Evolutionary conservation across 2,888 invertebrate genomes (phyloP).

Genomic region (Nipponacmea schrenckii): DNA sequence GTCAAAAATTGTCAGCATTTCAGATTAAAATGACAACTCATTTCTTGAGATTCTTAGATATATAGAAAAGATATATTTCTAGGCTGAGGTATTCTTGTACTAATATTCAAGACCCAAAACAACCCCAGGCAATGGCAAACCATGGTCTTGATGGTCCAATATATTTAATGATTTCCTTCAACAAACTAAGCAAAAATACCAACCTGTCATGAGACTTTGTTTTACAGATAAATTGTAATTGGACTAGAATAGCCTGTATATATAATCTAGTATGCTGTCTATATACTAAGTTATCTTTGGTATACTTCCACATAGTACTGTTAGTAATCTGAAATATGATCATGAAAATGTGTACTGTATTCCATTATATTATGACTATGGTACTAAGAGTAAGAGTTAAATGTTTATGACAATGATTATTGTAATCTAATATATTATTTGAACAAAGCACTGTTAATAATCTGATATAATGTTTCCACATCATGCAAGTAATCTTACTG

Average conservation of each 20-base stretch:
- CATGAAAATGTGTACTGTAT: constrained; percentile 25
- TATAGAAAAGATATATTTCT: no score
- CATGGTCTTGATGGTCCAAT: no score
- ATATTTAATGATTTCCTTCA: neutral
- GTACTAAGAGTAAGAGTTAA: no score
- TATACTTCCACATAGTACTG: constrained; percentile 35
- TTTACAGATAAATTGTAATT: constrained; percentile 13
- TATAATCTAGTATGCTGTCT: constrained; percentile 30
- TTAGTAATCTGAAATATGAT: constrained; percentile 30
- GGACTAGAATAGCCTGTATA: constrained; percentile 31
- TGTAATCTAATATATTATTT: constrained; percentile 26
- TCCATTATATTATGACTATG: constrained; percentile 26
- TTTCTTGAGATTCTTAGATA: no score
- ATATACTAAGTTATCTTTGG: constrained; percentile 32
- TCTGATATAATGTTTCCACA: constrained; percentile 27
- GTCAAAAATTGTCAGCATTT: no score
- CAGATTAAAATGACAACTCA: no score
- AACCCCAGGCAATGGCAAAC: no score
- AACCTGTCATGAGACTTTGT: neutral
- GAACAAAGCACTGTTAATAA: constrained; percentile 25
- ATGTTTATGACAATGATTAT: no score
- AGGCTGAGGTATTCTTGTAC: no score
- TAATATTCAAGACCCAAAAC: no score
- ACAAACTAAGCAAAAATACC: no score
- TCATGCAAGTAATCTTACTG: no score